Percentiles rank a stretch among this genome's conserved stretches.
phyloP scores from a whole-genome alignment of 2,888 invertebrate genomes.

The Siphonodentalium dalli region DNA sequence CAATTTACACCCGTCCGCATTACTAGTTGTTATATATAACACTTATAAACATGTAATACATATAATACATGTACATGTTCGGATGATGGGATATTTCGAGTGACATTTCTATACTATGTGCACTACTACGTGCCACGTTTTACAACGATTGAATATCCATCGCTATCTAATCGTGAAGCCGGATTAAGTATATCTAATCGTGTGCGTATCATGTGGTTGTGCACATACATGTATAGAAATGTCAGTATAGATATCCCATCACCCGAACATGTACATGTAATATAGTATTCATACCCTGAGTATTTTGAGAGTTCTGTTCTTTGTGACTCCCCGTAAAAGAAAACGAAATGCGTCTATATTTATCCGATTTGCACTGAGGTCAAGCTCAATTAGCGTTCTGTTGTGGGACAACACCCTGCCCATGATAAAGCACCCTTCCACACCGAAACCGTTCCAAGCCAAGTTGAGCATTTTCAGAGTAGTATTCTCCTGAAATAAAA shows the following conservation, averaged over 20 bases:
- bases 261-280: not conserved
- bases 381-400: slow-evolving; percentile 36
- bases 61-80: not conserved
- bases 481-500: slow-evolving; percentile 34
- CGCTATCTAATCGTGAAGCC: no score
- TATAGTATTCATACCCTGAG: slow-evolving; percentile 33
- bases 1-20: no score
- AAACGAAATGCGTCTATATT: slow-evolving; percentile 40
- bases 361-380: slow-evolving; percentile 45
- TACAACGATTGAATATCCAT: no score
- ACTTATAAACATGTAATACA: no score
- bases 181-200: no score
- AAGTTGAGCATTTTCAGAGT: slow-evolving; percentile 35
- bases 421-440: slow-evolving; percentile 46
- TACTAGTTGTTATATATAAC: no score
- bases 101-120: not conserved
- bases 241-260: not conserved
- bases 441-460: slow-evolving; percentile 48
- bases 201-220: no score
- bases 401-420: slow-evolving; percentile 38
- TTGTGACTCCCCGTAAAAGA: slow-evolving; percentile 36
- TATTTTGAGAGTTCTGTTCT: slow-evolving; percentile 33
- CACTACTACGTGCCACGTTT: no score
- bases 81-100: not conserved
- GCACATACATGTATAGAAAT: no score